Evolutionary conservation across 2,797 vertebrate genomes (phyloP).

Genomic region (Austrolebias charrua): DNA sequence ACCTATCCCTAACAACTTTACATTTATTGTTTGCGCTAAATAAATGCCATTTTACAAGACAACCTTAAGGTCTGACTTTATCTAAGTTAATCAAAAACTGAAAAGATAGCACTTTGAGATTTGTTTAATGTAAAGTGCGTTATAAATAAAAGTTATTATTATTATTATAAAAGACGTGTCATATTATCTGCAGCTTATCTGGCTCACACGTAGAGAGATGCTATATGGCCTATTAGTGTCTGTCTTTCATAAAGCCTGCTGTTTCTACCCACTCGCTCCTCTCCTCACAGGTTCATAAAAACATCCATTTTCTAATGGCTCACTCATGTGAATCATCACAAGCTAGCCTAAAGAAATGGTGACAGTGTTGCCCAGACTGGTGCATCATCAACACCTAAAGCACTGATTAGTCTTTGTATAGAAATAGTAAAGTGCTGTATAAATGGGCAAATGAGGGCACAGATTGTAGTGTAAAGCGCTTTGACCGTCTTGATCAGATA

Average conservation of each 20-base stretch:
- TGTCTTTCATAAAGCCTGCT: constrained; percentile 47
- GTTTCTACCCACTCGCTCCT: constrained; percentile 58
- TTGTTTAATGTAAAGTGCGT: too few relatives aligned
- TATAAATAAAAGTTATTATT: too few relatives aligned
- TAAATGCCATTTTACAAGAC: constrained; percentile 26
- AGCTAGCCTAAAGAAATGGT: constrained; percentile 43
- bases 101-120: too few relatives aligned
- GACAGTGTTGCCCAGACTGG: constrained; percentile 38
- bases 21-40: constrained; percentile 35
- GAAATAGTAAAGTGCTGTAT: too few relatives aligned
- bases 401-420: too few relatives aligned
- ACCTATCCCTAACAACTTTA: constrained; percentile 19
- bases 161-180: constrained; percentile 29
- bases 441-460: too few relatives aligned
- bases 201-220: constrained; percentile 6
- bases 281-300: constrained; percentile 60
- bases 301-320: constrained; percentile 67
- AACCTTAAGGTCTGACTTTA: constrained; percentile 20
- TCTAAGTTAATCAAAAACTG: neutral
- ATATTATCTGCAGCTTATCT: constrained; percentile 2
- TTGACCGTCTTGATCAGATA: too few relatives aligned
- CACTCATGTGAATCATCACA: constrained; percentile 63
- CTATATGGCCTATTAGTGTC: constrained; percentile 37
- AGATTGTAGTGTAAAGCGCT: too few relatives aligned
- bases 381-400: constrained; percentile 56